These are phyloP conservation scores for Augochlora pura DNA, from an alignment of 1,140 invertebrate genomes.

Conservation along the genomic window DNA sequence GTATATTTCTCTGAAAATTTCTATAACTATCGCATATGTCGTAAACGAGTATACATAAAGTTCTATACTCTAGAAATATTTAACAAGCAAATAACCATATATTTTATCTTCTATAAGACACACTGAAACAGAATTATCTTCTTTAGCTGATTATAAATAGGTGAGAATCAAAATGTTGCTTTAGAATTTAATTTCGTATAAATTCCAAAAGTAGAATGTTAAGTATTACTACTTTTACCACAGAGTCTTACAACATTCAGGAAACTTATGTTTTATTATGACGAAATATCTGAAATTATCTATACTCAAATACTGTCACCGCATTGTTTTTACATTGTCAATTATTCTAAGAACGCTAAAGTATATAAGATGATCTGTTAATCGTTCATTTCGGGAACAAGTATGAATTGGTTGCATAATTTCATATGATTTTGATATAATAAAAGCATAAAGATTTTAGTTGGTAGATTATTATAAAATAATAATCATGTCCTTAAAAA, in stretches of 20 bases:
- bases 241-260: not conserved
- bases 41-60: slow-evolving; percentile 41
- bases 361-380: slow-evolving; percentile 17
- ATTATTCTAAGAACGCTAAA: slow-evolving; percentile 13
- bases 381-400: slow-evolving; percentile 27
- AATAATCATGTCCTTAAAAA: slow-evolving; percentile 28
- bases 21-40: slow-evolving; percentile 18
- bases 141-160: slow-evolving; percentile 5
- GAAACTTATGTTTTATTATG: slow-evolving; percentile 11
- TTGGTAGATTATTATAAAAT: slow-evolving; percentile 34
- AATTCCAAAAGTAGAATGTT: not conserved
- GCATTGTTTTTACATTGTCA: not conserved
- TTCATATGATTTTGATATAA: slow-evolving; percentile 7
- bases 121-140: not conserved
- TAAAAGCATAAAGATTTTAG: slow-evolving; percentile 17
- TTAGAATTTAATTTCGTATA: slow-evolving; percentile 1
- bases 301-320: not conserved
- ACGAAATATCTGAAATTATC: slow-evolving; percentile 5
- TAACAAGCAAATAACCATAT: slow-evolving; percentile 5
- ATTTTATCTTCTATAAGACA: not conserved
- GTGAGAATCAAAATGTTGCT: not conserved
- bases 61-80: slow-evolving; percentile 45
- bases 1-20: slow-evolving; percentile 30
- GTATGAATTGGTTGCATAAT: slow-evolving; percentile 15
- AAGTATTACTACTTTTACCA: not conserved